Conservation (phyloP, 2,888 invertebrate species). For the Fragum fragum region DNA sequence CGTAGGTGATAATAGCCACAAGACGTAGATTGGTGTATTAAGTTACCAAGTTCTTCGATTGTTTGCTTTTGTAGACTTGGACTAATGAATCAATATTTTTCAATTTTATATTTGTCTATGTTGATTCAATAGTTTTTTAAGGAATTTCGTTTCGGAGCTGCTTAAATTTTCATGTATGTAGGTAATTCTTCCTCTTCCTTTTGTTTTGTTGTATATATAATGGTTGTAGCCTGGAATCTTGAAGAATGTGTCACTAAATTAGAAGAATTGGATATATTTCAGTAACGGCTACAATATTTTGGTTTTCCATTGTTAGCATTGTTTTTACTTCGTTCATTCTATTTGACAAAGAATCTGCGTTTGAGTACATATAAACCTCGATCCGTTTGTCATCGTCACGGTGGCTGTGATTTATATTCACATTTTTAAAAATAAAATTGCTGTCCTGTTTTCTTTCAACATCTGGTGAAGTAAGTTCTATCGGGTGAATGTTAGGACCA, state of each 20-base stretch:
- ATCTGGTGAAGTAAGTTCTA: too few species aligned
- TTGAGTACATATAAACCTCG: neutral
- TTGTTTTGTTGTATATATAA: neutral
- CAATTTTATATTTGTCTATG: neutral
- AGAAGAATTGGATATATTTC: neutral
- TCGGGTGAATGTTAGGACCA: too few species aligned
- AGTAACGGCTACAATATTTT: neutral
- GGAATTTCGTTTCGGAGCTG: neutral
- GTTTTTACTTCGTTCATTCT: neutral
- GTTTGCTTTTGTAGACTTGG: neutral
- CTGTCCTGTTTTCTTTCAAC: too few species aligned
- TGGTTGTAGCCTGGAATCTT: neutral
- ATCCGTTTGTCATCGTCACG: neutral
- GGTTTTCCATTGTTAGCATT: neutral
- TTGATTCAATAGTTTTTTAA: neutral
- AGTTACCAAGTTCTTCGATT: neutral
- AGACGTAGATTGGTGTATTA: neutral
- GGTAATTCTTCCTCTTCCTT: neutral
- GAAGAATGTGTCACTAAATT: neutral
- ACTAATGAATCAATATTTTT: neutral
- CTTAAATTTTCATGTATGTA: neutral
- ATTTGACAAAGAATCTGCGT: neutral
- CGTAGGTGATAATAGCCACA: neutral
- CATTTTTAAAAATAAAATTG: neutral
- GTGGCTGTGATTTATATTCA: neutral